A percentile compares a stretch with the other conserved stretches of the same genome.
phyloP scores from a whole-genome alignment of 2,888 invertebrate genomes.

The Laothoe populi region DNA sequence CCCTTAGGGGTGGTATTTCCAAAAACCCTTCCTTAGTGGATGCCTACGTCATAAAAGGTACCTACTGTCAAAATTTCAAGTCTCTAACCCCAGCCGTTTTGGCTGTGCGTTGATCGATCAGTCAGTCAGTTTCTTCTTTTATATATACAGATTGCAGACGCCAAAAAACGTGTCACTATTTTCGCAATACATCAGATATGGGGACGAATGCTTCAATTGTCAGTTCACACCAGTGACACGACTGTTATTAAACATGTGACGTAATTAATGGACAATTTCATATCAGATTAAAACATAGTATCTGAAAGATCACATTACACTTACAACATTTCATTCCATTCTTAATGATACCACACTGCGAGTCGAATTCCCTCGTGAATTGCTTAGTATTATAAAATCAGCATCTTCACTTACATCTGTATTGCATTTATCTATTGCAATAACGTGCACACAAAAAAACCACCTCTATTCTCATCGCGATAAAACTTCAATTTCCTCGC shows the following conservation, averaged over 20 bases:
- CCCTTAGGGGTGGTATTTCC: too few relatives aligned
- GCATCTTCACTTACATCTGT: conserved; percentile 60
- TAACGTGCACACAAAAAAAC: conserved; percentile 40
- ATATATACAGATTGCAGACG: too few relatives aligned
- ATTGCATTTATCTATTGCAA: conserved; percentile 68
- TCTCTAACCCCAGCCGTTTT: too few relatives aligned
- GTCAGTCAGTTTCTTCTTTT: too few relatives aligned
- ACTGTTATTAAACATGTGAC: neutral
- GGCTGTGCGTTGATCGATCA: too few relatives aligned
- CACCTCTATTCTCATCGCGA: conserved; percentile 36
- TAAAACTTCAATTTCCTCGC: conserved; percentile 42
- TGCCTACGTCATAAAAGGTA: too few relatives aligned
- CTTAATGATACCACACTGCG: conserved; percentile 35
- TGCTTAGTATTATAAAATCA: conserved; percentile 19
- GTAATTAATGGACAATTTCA: neutral
- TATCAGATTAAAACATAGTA: neutral
- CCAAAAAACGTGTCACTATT: too few relatives aligned
- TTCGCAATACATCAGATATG: too few relatives aligned
- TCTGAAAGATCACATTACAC: conserved; percentile 28
- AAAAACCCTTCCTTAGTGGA: too few relatives aligned
- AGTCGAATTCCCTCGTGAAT: conserved; percentile 21
- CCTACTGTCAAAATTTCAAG: too few relatives aligned
- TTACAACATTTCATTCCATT: conserved; percentile 34
- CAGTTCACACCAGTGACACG: neutral
- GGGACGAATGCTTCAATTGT: neutral